Conservation (phyloP, 2,113 vertebrate genomes). For the Nannobrachium achirus region DNA sequence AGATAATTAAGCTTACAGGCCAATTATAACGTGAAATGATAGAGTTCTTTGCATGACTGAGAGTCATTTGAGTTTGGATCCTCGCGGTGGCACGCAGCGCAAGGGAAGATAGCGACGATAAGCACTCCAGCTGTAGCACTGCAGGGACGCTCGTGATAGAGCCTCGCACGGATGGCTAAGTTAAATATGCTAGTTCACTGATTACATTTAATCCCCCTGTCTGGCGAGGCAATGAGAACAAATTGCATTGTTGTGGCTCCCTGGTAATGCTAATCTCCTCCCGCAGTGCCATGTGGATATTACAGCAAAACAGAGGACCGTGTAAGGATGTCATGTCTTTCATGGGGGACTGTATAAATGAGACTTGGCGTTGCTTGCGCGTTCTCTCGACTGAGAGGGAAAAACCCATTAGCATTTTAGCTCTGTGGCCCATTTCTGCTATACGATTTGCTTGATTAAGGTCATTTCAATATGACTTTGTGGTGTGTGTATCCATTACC, state of each 20-base stretch:
- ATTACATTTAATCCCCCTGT: constrained; percentile 65
- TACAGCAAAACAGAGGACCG: constrained; percentile 62
- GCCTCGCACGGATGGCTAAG: constrained; percentile 56
- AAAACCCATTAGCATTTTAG: constrained; percentile 64
- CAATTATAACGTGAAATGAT: constrained; percentile 23
- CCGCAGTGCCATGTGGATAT: constrained; percentile 46
- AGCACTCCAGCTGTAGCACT: constrained; percentile 38
- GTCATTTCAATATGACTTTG: constrained; percentile 74
- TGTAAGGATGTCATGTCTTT: constrained; percentile 56
- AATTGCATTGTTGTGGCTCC: constrained; percentile 69
- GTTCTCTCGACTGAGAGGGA: constrained; percentile 60
- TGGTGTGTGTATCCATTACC: constrained; percentile 61
- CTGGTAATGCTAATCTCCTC: constrained; percentile 68
- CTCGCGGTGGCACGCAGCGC: constrained; percentile 24
- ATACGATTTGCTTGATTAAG: constrained; percentile 70
- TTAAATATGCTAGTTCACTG: constrained; percentile 71
- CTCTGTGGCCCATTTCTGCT: constrained; percentile 35
- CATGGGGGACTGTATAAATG: constrained; percentile 63
- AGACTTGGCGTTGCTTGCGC: constrained; percentile 60
- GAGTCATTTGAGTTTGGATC: constrained; percentile 32
- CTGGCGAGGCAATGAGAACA: constrained; percentile 64
- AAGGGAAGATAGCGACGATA: constrained; percentile 56
- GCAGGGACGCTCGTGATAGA: constrained; percentile 40
- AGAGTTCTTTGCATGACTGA: constrained; percentile 30
- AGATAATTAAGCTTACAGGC: constrained; percentile 35